Conservation (phyloP, 1,140 invertebrate species). For the Parasteatoda tepidariorum region DNA sequence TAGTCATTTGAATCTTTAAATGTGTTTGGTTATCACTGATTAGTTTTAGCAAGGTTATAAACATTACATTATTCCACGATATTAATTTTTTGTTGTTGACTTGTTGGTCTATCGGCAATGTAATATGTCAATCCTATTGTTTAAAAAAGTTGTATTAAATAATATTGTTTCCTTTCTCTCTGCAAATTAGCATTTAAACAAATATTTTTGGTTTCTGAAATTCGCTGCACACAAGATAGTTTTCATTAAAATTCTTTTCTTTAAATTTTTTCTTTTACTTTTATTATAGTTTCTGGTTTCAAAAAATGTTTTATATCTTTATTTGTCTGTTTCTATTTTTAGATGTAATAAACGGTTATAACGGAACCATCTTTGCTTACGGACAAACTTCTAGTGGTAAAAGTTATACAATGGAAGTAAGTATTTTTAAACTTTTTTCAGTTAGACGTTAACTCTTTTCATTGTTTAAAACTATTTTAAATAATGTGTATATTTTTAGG, state of each 20-base stretch:
- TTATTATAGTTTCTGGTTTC: no score
- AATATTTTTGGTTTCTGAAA: no score
- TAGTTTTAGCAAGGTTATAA: no score
- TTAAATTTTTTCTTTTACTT: neutral
- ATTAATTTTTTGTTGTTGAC: no score
- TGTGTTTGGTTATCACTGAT: no score
- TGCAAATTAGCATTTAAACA: no score
- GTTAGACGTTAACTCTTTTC: neutral
- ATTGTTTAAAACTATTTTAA: neutral
- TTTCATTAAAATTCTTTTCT: neutral
- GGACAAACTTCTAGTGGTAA: constrained; percentile 99
- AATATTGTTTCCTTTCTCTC: no score
- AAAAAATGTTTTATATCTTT: neutral
- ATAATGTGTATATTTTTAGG: constrained; percentile 26
- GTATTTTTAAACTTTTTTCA: neutral
- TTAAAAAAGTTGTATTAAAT: no score
- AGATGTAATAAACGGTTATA: constrained; percentile 98
- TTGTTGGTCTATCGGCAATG: no score
- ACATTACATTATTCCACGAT: no score
- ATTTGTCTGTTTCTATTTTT: constrained; percentile 35
- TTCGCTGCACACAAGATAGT: neutral
- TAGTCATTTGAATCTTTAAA: no score
- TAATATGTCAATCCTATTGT: no score
- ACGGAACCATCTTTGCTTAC: constrained; percentile 99
- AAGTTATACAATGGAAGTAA: constrained; percentile 97